Evolutionary conservation across 2,888 invertebrate genomes (phyloP).

Genomic region (Ochlodes sylvanus): DNA sequence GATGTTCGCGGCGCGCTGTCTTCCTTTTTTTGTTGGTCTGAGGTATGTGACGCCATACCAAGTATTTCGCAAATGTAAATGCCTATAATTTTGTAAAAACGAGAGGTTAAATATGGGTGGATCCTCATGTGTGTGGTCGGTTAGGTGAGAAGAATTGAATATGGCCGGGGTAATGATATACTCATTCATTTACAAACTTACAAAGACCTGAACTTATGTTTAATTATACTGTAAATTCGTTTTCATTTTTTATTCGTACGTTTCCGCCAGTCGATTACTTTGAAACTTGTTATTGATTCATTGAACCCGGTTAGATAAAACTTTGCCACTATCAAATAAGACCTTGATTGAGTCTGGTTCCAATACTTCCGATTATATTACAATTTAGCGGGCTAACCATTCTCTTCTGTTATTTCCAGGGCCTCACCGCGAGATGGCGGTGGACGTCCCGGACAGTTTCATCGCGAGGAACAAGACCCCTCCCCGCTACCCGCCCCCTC

Average conservation of each 20-base stretch:
- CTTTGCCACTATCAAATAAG: constrained; percentile 5
- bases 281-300: neutral
- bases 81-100: no score
- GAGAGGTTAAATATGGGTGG: no score
- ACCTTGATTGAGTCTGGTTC: constrained; percentile 14
- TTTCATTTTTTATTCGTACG: neutral
- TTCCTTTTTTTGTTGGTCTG: no score
- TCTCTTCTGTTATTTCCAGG: constrained; percentile 75
- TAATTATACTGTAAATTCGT: neutral
- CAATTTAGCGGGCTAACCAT: constrained; percentile 12
- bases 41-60: no score
- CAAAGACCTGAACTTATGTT: neutral
- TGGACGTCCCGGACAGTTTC: constrained; percentile 98
- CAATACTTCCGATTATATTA: neutral
- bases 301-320: constrained; percentile 10
- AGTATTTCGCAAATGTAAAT: no score
- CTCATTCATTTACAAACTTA: neutral
- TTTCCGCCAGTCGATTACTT: neutral
- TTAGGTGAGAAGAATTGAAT: no score
- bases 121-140: no score
- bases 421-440: constrained; percentile 99
- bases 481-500: constrained; percentile 94
- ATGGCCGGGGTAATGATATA: neutral
- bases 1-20: no score
- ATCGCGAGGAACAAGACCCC: constrained; percentile 96